phyloP scores from a whole-genome alignment of 2,797 vertebrate species.

The Enteromius unitaeniatus region DNA sequence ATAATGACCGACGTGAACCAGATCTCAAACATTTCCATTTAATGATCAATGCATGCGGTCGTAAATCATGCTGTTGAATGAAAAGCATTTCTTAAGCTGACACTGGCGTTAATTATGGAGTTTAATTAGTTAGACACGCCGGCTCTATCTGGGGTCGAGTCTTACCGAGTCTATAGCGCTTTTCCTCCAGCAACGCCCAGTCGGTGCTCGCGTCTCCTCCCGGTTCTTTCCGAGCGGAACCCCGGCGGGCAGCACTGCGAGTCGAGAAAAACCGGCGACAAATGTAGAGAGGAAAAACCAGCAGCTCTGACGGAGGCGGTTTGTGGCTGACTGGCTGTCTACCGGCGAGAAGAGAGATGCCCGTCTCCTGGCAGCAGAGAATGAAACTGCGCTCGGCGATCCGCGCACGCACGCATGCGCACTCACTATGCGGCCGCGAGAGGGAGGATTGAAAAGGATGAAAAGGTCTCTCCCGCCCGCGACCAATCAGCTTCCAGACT shows the following conservation, averaged over 20 bases:
- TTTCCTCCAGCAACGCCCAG: conserved; percentile 77
- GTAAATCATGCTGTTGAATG: conserved; percentile 28
- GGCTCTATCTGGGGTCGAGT: conserved; percentile 47
- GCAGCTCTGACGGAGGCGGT: neutral
- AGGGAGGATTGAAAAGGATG: conserved; percentile 74
- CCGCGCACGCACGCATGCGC: conserved; percentile 53
- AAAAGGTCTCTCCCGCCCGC: conserved; percentile 71
- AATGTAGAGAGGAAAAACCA: neutral
- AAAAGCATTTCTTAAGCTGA: neutral
- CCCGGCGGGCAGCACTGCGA: neutral
- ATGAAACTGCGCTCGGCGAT: conserved; percentile 68
- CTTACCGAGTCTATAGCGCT: conserved; percentile 59
- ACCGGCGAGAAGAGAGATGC: conserved; percentile 39
- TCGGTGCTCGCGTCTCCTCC: conserved; percentile 57
- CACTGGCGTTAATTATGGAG: neutral
- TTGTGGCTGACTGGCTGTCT: conserved; percentile 52
- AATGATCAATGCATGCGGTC: conserved; percentile 35
- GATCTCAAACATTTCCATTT: conserved; percentile 27
- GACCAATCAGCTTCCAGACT: conserved; percentile 73
- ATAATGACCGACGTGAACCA: conserved; percentile 10
- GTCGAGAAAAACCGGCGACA: neutral
- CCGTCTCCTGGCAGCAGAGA: conserved; percentile 68
- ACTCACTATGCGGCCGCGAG: conserved; percentile 59
- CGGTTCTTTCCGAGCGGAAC: neutral
- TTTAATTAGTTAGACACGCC: neutral